phyloP scores from a whole-genome alignment of 2,888 invertebrate genomes.

The Teleiodes luculella region DNA sequence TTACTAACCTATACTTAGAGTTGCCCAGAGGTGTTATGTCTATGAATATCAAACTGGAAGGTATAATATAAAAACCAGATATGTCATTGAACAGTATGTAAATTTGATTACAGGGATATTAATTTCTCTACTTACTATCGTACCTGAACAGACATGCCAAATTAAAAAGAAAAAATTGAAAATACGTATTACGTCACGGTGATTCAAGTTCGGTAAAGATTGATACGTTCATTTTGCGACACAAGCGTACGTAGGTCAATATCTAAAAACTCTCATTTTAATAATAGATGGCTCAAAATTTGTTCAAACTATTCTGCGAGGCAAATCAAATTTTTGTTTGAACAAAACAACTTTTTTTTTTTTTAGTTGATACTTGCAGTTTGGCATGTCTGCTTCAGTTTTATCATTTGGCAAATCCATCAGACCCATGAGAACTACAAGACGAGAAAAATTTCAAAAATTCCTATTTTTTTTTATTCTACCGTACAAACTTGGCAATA shows the following conservation, averaged over 20 bases:
- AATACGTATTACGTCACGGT: no score
- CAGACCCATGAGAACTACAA: constrained; percentile 63
- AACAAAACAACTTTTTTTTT: no score
- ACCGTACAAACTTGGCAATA: constrained; percentile 71
- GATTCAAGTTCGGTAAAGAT: no score
- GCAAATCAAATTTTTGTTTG: no score
- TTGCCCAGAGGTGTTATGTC: neutral
- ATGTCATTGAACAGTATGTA: constrained; percentile 66
- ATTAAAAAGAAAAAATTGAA: neutral
- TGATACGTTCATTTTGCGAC: no score
- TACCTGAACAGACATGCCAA: constrained; percentile 30
- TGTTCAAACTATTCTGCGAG: no score
- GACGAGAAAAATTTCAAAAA: constrained; percentile 60
- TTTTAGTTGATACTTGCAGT: constrained; percentile 35
- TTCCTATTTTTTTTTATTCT: constrained; percentile 56
- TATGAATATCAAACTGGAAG: constrained; percentile 33
- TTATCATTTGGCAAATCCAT: constrained; percentile 31
- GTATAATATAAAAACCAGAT: constrained; percentile 68
- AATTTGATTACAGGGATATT: constrained; percentile 57
- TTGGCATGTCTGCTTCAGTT: constrained; percentile 46
- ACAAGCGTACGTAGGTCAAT: no score
- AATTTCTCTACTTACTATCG: constrained; percentile 67
- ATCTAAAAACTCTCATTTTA: no score
- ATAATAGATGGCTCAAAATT: no score
- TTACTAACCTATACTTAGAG: neutral